Evolutionary conservation across 37 sponge, comb jelly and placozoan species (phyloP).

Genomic region (Haliclona indistincta): DNA sequence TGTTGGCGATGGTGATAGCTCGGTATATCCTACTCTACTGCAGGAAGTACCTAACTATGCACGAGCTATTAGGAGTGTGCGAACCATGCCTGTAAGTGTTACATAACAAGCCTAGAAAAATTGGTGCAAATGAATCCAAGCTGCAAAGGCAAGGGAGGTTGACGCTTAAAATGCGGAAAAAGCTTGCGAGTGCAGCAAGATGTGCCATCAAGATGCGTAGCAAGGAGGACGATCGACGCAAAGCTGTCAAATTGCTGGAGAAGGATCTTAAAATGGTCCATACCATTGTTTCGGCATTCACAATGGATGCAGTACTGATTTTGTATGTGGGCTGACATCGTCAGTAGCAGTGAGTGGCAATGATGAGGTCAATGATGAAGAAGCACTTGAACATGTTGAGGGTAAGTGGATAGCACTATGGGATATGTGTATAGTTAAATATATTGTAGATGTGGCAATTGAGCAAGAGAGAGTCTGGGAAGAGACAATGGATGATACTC

Average conservation of each 20-base stretch:
- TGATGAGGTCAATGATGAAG: too few relatives aligned
- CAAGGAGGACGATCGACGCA: neutral
- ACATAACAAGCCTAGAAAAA: conserved; percentile 32
- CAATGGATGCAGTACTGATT: conserved; percentile 36
- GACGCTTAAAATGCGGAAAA: conserved; percentile 16
- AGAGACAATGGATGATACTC: too few relatives aligned
- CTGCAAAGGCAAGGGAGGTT: conserved; percentile 41
- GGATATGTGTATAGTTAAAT: too few relatives aligned
- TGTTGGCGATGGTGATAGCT: conserved; percentile 45
- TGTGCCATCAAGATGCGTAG: conserved; percentile 43
- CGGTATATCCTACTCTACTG: conserved; percentile 32
- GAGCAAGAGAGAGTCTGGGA: too few relatives aligned
- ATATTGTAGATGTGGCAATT: too few relatives aligned
- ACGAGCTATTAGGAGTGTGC: conserved; percentile 42
- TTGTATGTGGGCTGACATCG: too few relatives aligned
- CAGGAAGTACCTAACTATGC: conserved; percentile 32
- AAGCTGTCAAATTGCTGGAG: conserved; percentile 10
- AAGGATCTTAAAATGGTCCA: conserved; percentile 43
- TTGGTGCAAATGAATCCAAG: conserved; percentile 43
- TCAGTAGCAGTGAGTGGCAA: too few relatives aligned
- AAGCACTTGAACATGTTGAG: too few relatives aligned
- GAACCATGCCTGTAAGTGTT: conserved; percentile 54
- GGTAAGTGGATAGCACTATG: too few relatives aligned
- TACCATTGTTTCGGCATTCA: conserved; percentile 41
- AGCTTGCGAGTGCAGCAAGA: conserved; percentile 27